Evolutionary conservation across 2,888 invertebrate genomes (phyloP).

Genomic region (Tortrix viridana): DNA sequence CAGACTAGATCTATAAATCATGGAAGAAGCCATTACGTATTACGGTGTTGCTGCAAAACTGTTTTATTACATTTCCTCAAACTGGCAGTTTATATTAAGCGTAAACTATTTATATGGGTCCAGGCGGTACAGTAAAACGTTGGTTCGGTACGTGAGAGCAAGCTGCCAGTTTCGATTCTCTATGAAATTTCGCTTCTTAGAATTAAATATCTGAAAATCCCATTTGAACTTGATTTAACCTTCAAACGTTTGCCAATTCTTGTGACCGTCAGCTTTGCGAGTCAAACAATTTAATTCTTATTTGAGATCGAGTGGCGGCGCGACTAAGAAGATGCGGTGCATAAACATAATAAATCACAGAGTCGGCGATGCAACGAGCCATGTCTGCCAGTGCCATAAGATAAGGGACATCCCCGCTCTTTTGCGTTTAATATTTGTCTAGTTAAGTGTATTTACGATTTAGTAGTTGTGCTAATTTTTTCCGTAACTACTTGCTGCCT

Average conservation of each 20-base stretch:
- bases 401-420: slow-evolving; percentile 12
- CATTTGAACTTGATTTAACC: slow-evolving; percentile 69
- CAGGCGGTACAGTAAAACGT: background rate
- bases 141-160: slow-evolving; percentile 16
- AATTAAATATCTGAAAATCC: slow-evolving; percentile 52
- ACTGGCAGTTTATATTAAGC: slow-evolving; percentile 21
- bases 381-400: slow-evolving; percentile 15
- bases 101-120: slow-evolving; percentile 9
- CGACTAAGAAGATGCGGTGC: slow-evolving; percentile 45
- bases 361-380: slow-evolving; percentile 24
- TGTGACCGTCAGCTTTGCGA: slow-evolving; percentile 58
- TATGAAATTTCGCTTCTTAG: slow-evolving; percentile 58
- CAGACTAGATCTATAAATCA: slow-evolving; percentile 27
- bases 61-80: slow-evolving; percentile 32
- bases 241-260: slow-evolving; percentile 68
- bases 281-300: slow-evolving; percentile 59
- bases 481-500: too few species aligned
- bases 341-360: slow-evolving; percentile 68
- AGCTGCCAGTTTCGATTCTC: slow-evolving; percentile 47
- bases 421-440: slow-evolving; percentile 45
- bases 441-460: slow-evolving; percentile 20
- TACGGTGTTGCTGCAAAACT: slow-evolving; percentile 17
- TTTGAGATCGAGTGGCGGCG: slow-evolving; percentile 28
- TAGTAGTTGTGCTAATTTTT: background rate
- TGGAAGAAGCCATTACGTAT: slow-evolving; percentile 11